Base-by-base conservation (phyloP, 1,140 invertebrate genomes). In the Chionoecetes opilio region DNA sequence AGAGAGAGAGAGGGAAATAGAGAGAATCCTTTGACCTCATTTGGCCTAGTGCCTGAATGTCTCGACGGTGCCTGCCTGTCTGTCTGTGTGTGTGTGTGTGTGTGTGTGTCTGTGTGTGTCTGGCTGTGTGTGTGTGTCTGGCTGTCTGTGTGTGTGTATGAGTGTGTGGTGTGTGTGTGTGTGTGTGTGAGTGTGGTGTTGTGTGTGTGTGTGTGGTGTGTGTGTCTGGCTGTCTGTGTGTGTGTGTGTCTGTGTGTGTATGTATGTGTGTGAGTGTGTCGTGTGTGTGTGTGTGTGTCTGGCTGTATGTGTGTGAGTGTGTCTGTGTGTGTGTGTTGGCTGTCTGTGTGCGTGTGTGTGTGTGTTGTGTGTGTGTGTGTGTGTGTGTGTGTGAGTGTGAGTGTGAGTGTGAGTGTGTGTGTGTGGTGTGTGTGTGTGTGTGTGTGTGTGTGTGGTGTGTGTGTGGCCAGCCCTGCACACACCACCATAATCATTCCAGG, bases 181-280 rank as follows among this genome's bases (percentile, higher is more conserved):
- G 34, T 89, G 37, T 89, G 21, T 89, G 1, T 89, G n/a, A n/a
- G n/a, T n/a, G n/a, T n/a, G n/a, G n/a, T n/a, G n/a, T 3, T 38
- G 5, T 88, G 87, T 89, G 35, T 38, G 34, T 89, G 3, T 38
- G 41, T 89, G 35, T 35, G 87, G 5, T 88, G 35, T 37, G 2
- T 88, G 35, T 88, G 34, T 37, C 9, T 88, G 6, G 3, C 35
- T 88, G 35, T 11, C 35, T 34, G 35, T 38, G 5, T 88, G 35
- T 88, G 34, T 34, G 3, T 88, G 34, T 35, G 35, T 89, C n/a
- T 41, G 87, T 89, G 87, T 37, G n/a, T 86, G 85, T 86, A 17
- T 17, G 14, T 86, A n/a, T 35, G 87, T 89, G 35, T 89, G 34
- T 89, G 37, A 26, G 87, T 89, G 32, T 88, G 86, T 38, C 11